Percentiles rank a stretch among this genome's conserved stretches.
Evolutionary conservation across 2,113 vertebrate species (phyloP).

Genomic region (Hiodon alosoides): DNA sequence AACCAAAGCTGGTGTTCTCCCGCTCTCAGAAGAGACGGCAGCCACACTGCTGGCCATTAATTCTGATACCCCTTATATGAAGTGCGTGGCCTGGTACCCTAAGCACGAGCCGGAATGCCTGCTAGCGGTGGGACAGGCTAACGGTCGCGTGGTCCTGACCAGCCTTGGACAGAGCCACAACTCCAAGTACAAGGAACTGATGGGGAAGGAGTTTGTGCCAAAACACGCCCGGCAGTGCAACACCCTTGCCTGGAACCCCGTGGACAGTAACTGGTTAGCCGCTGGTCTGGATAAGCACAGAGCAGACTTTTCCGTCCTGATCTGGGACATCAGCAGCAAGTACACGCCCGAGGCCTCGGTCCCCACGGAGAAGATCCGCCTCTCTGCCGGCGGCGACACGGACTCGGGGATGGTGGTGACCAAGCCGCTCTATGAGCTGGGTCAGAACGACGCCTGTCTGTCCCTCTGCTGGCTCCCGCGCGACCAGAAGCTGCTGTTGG

Average conservation of each 20-base stretch:
- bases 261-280: conserved; percentile 90
- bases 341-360: conserved; percentile 76
- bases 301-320: conserved; percentile 91
- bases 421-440: conserved; percentile 88
- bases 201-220: conserved; percentile 96
- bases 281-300: conserved; percentile 93
- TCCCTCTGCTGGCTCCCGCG: conserved; percentile 97
- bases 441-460: conserved; percentile 93
- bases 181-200: conserved; percentile 87
- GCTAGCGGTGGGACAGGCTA: conserved; percentile 92
- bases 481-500: conserved; percentile 89
- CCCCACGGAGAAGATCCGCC: conserved; percentile 79
- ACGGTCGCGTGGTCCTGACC: conserved; percentile 92
- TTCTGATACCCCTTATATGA: conserved; percentile 95
- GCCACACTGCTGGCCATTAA: conserved; percentile 91
- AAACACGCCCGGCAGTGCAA: conserved; percentile 97
- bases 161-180: conserved; percentile 93
- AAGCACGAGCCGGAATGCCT: conserved; percentile 93
- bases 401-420: conserved; percentile 84
- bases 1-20: conserved; percentile 79
- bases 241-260: conserved; percentile 90
- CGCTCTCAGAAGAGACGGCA: conserved; percentile 82
- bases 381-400: conserved; percentile 72
- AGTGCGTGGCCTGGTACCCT: conserved; percentile 98
- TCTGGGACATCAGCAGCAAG: conserved; percentile 97